Conservation (phyloP, 2,888 invertebrate genomes). For the Drosophila crucigera region DNA sequence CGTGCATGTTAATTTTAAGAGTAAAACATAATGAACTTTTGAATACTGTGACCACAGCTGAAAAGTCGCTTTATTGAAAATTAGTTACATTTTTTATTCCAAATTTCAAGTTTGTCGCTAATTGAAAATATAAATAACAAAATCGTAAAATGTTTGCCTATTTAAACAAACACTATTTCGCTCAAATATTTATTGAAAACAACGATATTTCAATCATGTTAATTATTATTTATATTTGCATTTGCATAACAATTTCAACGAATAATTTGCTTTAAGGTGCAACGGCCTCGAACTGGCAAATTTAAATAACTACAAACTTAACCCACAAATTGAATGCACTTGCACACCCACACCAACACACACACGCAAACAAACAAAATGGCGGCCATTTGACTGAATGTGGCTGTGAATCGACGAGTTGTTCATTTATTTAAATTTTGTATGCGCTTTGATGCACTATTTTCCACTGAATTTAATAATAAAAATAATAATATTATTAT, state of each 20-base stretch:
- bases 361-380: slow-evolving; percentile 32
- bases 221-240: slow-evolving; percentile 19
- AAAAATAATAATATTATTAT: slow-evolving; percentile 5
- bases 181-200: background rate
- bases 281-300: slow-evolving; percentile 31
- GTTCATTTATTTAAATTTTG: slow-evolving; percentile 46
- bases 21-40: background rate
- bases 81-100: background rate
- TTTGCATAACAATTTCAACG: slow-evolving; percentile 3
- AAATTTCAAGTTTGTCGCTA: background rate
- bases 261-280: slow-evolving; percentile 40
- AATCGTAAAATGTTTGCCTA: background rate
- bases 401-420: background rate
- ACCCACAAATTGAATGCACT: slow-evolving; percentile 5
- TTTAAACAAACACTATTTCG: background rate
- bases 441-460: slow-evolving; percentile 29
- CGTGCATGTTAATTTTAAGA: background rate
- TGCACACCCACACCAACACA: background rate
- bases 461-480: slow-evolving; percentile 31
- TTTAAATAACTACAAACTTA: slow-evolving; percentile 17
- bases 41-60: background rate
- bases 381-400: slow-evolving; percentile 29
- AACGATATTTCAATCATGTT: slow-evolving; percentile 6
- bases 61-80: background rate
- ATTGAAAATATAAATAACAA: background rate